Base-by-base conservation (phyloP, 2,888 invertebrate species). In the Temnothorax ravouxi region DNA sequence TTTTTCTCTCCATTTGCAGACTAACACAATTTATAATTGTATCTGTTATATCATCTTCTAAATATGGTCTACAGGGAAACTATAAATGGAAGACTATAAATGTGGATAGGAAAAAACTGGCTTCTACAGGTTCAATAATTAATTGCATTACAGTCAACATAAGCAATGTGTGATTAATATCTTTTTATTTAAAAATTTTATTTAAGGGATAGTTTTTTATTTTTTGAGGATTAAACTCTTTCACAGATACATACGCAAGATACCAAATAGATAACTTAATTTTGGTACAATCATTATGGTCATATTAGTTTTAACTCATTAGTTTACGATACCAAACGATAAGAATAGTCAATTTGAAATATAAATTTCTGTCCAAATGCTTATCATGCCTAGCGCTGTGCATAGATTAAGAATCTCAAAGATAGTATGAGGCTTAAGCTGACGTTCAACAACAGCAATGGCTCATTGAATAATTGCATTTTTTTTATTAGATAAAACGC, bases 301-400 rank as follows among this genome's bases (percentile, higher is more conserved):
- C 13, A 0, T 71, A 50, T 71, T 59, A 61, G 34, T 71, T 80
- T 67, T 44, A 67, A 77, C 56, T 50, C 21, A n/a, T 59, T 81
- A 81, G 47, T 81, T n/a, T 44, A 62, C 18, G 13, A 52, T 74
- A 81, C 25, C 44, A 29, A 29, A 62, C 15, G 52, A 72, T 81
- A 52, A 71, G 21, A 74, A 74, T 75, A 81, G 62, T 81, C 81
- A 75, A 81, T 81, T 81, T 75, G 25, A 62, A 75, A 52, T 52
- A 52, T 64, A 15, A 74, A 81, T 81, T 75, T 81, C 75, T 81
- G 62, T 81, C 62, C 62, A 81, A 54, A 81, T 62, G 75, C 81
- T 81, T 81, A 61, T 81, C 44, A 81, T 75, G 54, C 61, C 72
- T 81, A 75, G 50, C 41, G 75, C 52, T 75, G 64, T 81, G 76